These are phyloP conservation scores for Alfaro cultratus DNA, from an alignment of 2,797 vertebrate species.

Conservation along the genomic window DNA sequence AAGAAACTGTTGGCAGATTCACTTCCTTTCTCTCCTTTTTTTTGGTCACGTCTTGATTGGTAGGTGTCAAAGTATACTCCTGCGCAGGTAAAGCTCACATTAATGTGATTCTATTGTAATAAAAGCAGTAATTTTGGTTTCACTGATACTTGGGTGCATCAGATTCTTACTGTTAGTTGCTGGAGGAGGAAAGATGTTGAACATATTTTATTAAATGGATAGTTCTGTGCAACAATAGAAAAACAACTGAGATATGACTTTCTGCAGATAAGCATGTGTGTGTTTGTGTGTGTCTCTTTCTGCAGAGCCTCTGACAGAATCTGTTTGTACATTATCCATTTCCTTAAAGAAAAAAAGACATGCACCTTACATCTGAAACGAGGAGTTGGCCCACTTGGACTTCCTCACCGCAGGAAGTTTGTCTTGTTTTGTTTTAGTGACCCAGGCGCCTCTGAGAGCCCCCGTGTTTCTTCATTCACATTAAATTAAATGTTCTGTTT, in stretches of 20 bases:
- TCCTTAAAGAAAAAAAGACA: conserved; percentile 28
- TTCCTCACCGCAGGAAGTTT: background rate
- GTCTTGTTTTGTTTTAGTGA: background rate
- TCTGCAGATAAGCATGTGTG: conserved; percentile 6
- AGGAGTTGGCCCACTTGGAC: conserved; percentile 18
- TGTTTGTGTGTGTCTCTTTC: conserved; percentile 11
- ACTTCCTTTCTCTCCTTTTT: conserved; percentile 51
- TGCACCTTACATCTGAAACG: background rate
- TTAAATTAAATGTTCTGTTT: background rate
- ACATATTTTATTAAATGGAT: background rate
- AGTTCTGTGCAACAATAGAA: background rate
- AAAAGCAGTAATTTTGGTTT: conserved; percentile 32
- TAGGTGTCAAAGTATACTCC: conserved; percentile 30
- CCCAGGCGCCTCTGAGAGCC: background rate
- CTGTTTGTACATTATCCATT: conserved; percentile 8
- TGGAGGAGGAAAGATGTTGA: conserved; percentile 2
- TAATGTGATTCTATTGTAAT: conserved; percentile 48
- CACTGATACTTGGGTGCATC: conserved; percentile 39
- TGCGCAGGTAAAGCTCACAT: conserved; percentile 37
- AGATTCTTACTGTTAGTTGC: conserved; percentile 17
- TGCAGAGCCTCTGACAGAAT: conserved; percentile 3
- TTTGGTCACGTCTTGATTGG: conserved; percentile 47
- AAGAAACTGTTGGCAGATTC: conserved; percentile 67
- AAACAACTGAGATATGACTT: conserved; percentile 17
- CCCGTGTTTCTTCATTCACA: background rate